phyloP scores from a whole-genome alignment of 2,888 invertebrate genomes.

The Arenicola marina region DNA sequence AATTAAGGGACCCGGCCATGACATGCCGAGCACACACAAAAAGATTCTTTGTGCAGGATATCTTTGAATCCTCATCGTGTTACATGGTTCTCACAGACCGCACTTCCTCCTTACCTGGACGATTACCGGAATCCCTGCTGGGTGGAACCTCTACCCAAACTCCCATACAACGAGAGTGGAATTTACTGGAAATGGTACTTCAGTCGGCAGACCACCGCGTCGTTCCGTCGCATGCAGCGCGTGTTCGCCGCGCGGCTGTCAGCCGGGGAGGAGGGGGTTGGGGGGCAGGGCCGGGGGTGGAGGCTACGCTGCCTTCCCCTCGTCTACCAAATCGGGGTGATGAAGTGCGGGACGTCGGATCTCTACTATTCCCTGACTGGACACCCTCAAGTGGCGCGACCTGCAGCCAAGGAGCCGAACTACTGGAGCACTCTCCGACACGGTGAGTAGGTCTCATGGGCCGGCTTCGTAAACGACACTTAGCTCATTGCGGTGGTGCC shows the following conservation, averaged over 20 bases:
- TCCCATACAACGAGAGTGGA: not conserved
- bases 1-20: no score
- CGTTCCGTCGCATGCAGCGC: not conserved
- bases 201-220: not conserved
- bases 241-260: not conserved
- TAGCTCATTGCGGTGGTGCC: no score
- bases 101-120: not conserved
- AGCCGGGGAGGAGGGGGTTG: not conserved
- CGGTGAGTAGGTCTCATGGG: no score
- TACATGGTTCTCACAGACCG: no score
- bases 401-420: conserved; percentile 3
- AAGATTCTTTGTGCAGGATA: no score
- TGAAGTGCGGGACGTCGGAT: conserved; percentile 6
- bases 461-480: no score
- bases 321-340: conserved; percentile 2
- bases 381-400: not conserved
- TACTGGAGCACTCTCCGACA: not conserved
- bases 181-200: conserved; percentile 1
- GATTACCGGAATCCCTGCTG: not conserved
- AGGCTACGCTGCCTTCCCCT: not conserved
- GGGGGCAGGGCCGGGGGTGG: not conserved
- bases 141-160: not conserved
- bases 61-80: no score
- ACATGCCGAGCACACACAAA: no score
- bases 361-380: conserved; percentile 1